Percentiles rank a stretch among this genome's conserved stretches.
Evolutionary conservation across 2,797 vertebrate genomes (phyloP).

Genomic region (Halcyon badia): DNA sequence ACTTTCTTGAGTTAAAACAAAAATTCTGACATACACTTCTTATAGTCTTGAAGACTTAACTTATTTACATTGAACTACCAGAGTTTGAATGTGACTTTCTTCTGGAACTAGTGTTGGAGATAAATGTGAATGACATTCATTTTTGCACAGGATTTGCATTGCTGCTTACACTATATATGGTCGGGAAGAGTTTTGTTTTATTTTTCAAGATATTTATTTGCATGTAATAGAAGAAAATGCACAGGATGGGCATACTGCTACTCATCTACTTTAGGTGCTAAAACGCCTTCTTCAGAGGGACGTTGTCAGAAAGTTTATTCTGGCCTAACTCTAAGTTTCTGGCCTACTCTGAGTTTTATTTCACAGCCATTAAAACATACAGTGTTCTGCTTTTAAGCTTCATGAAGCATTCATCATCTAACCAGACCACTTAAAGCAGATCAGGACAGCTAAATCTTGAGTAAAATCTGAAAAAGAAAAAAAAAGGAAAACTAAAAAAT

Average conservation of each 20-base stretch:
- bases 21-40: background rate
- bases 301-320: background rate
- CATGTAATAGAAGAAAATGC: background rate
- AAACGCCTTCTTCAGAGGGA: background rate
- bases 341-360: background rate
- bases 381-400: background rate
- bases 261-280: background rate
- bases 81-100: background rate
- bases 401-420: background rate
- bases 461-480: background rate
- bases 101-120: background rate
- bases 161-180: background rate
- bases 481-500: too few relatives aligned
- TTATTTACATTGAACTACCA: background rate
- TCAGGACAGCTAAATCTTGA: background rate
- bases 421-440: background rate
- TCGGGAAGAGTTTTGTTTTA: background rate
- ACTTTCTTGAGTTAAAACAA: background rate
- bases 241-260: background rate
- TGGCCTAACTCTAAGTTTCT: background rate
- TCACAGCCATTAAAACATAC: background rate
- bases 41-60: background rate
- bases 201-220: background rate
- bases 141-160: background rate
- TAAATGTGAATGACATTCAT: background rate